Evolutionary conservation across 2,888 invertebrate species (phyloP).

Genomic region (Leucoma salicis): DNA sequence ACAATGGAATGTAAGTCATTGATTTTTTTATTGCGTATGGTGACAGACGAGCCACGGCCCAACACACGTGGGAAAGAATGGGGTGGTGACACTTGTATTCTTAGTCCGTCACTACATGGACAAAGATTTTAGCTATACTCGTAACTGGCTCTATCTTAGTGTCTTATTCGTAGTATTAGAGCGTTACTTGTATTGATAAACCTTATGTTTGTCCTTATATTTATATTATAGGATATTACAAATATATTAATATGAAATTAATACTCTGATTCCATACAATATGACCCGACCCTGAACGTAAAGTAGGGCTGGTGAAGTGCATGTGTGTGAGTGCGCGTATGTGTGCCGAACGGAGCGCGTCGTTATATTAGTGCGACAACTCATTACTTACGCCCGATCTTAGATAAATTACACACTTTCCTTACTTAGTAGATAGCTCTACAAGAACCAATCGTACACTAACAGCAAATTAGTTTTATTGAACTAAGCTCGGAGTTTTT

Average conservation of each 20-base stretch:
- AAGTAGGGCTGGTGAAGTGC: slow-evolving; percentile 12
- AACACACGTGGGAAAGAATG: too few relatives aligned
- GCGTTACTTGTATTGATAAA: too few relatives aligned
- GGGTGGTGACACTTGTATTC: too few relatives aligned
- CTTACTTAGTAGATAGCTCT: slow-evolving; percentile 33
- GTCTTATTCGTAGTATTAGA: too few relatives aligned
- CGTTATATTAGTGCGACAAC: slow-evolving; percentile 52
- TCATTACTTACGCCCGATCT: slow-evolving; percentile 68
- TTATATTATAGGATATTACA: too few relatives aligned
- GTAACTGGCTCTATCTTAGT: too few relatives aligned
- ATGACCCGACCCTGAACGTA: slow-evolving; percentile 15
- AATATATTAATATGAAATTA: slow-evolving; percentile 2
- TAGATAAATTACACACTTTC: slow-evolving; percentile 60
- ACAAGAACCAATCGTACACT: slow-evolving; percentile 28
- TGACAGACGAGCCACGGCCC: too few relatives aligned
- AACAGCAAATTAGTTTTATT: slow-evolving; percentile 40
- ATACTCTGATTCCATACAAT: slow-evolving; percentile 11
- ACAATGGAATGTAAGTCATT: too few relatives aligned
- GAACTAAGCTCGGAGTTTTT: slow-evolving; percentile 22
- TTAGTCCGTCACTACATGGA: too few relatives aligned
- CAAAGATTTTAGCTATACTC: too few relatives aligned
- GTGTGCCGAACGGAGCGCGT: slow-evolving; percentile 19
- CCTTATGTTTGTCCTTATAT: too few relatives aligned
- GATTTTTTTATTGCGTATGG: too few relatives aligned
- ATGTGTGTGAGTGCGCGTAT: slow-evolving; percentile 15